phyloP scores from a whole-genome alignment of 2,113 vertebrate genomes.

The Hemiprocne comata region DNA sequence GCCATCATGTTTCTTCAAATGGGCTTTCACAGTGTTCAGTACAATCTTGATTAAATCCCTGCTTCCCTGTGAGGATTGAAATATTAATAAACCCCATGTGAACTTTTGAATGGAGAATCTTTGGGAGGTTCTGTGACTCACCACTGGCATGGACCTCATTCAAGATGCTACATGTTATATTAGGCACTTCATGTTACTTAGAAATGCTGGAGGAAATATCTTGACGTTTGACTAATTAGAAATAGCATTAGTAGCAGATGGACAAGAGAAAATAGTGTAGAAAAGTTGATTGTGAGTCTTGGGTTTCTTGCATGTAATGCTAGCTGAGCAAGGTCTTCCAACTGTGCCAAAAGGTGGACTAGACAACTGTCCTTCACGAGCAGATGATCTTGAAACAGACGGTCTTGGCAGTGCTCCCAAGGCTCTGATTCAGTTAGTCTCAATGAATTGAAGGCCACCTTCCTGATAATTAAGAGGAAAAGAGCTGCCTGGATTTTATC shows the following conservation, averaged over 20 bases:
- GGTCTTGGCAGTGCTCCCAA: not conserved
- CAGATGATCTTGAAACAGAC: not conserved
- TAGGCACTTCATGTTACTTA: not conserved
- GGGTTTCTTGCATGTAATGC: not conserved
- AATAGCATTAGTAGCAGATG: slow-evolving; percentile 27
- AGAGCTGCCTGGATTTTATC: not conserved
- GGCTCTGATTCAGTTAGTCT: not conserved
- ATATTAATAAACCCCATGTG: not conserved
- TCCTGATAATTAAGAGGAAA: not conserved
- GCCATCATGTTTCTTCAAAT: not conserved
- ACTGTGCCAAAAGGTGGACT: not conserved
- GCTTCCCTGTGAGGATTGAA: not conserved
- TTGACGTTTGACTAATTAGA: not conserved
- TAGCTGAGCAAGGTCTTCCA: not conserved
- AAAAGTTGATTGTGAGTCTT: not conserved
- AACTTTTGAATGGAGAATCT: not conserved
- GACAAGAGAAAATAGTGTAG: not conserved
- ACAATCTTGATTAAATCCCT: not conserved
- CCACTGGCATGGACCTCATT: not conserved
- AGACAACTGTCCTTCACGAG: not conserved
- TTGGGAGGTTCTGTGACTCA: slow-evolving; percentile 10
- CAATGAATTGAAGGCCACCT: not conserved
- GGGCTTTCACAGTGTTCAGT: not conserved
- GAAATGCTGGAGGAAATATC: slow-evolving; percentile 19
- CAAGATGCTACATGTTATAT: slow-evolving; percentile 10